Evolutionary conservation across 2,113 vertebrate genomes (phyloP).

Genomic region (Tachysurus vachellii): DNA sequence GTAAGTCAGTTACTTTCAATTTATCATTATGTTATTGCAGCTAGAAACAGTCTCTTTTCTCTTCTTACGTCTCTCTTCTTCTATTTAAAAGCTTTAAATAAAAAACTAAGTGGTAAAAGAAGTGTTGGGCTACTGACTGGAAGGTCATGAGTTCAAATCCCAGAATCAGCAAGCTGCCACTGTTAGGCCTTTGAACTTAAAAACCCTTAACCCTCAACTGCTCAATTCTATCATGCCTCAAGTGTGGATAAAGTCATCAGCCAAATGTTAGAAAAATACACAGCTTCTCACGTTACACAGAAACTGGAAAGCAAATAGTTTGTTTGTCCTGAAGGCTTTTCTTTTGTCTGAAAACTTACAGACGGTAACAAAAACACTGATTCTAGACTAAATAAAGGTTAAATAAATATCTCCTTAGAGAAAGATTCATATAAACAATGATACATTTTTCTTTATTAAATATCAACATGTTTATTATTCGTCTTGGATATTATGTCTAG

Average conservation of each 20-base stretch:
- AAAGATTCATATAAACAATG: not conserved
- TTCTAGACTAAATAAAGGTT: not conserved
- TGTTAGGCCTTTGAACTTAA: not conserved
- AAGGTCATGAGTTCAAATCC: not conserved
- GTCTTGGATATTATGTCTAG: not conserved
- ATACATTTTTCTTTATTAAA: not conserved
- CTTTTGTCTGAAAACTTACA: not conserved
- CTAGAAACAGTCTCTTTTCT: not conserved
- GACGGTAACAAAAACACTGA: not conserved
- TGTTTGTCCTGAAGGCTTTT: not conserved
- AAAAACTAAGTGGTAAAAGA: not conserved
- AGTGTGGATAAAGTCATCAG: not conserved
- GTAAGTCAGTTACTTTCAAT: not conserved
- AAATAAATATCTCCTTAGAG: not conserved
- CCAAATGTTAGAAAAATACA: not conserved
- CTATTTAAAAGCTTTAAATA: not conserved
- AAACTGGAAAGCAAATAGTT: not conserved
- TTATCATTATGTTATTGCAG: not conserved
- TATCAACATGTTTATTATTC: not conserved
- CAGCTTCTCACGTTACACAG: not conserved
- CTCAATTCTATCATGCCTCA: not conserved
- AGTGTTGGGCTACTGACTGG: not conserved
- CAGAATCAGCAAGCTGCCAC: not conserved
- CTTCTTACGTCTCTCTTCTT: not conserved
- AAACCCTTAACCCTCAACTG: not conserved